A percentile compares a stretch with the other conserved stretches of the same genome.
phyloP scores from a whole-genome alignment of 1,140 invertebrate genomes.

The Capitella teleta region DNA sequence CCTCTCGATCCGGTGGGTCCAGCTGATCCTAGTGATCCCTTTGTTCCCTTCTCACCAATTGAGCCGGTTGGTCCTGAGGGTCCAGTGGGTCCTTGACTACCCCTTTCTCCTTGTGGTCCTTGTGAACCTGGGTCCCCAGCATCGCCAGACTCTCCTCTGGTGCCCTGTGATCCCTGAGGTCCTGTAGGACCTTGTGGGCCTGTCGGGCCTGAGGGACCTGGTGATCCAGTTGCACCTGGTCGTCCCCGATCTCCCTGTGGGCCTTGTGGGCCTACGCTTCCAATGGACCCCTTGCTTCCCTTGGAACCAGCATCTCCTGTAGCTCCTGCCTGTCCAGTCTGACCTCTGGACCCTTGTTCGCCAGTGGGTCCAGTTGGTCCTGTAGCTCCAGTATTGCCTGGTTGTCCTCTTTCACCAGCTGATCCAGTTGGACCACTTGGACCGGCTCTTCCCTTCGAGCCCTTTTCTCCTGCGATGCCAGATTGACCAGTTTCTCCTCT shows the following conservation, averaged over 20 bases:
- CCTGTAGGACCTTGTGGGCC: not conserved
- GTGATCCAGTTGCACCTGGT: constrained; percentile 7
- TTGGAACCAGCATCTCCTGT: constrained; percentile 4
- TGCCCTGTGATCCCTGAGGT: not conserved
- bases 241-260: not conserved
- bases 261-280: constrained; percentile 8
- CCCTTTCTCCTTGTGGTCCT: too few relatives aligned
- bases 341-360: constrained; percentile 3
- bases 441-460: constrained; percentile 6
- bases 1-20: too few relatives aligned
- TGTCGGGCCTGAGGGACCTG: not conserved
- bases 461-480: constrained; percentile 9
- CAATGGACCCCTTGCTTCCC: constrained; percentile 11
- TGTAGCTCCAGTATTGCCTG: constrained; percentile 9
- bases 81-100: too few relatives aligned
- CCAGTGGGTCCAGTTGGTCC: constrained; percentile 10
- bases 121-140: too few relatives aligned
- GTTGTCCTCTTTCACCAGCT: constrained; percentile 1
- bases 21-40: too few relatives aligned
- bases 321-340: not conserved
- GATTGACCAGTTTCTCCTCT: constrained; percentile 1
- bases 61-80: too few relatives aligned
- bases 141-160: too few relatives aligned
- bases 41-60: too few relatives aligned
- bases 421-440: too few relatives aligned